Base-by-base conservation (phyloP, 2,113 vertebrate species). In the Oophaga pumilio region DNA sequence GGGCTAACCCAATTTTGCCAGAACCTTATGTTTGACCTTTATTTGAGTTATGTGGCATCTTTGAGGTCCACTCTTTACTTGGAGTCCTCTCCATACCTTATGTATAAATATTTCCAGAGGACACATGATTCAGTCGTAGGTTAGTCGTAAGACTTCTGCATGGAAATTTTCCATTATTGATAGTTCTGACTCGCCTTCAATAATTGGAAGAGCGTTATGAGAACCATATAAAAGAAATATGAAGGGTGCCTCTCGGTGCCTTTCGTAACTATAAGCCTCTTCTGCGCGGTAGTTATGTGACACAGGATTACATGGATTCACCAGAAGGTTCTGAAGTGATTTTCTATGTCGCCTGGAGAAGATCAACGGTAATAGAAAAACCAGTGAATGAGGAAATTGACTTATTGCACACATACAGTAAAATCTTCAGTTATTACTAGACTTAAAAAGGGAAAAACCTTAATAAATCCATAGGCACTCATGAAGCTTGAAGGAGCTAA, bases 351-450 rank as follows among this genome's bases (percentile, higher is more conserved):
- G 7, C 24, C 76, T 79, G 53, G 24, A 56, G 76, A 79, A 57
- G 52, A 56, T 59, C 53, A 2, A 17, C 77, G 26, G 53, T 79
- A 26, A 80, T 59, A 80, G 77, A 80, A 80, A 59, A 80, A 17
- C 52, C 77, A 59, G 26, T 28, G 53, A 59, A 80, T 80, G 56
- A 80, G 53, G 77, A 80, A 80, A 60, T 60, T 26, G 53, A 80
- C 77, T 80, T 33, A 80, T 24, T 62, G 22, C 28, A 62, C 28
- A 53, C 24, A 76, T 53, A 76, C 76, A 50, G 26, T 50, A 74
- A 74, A 50, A 76, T 76, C 57, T 4, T 26, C 69, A 43, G 62
- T 85, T 60, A 62, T 76, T 62, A 17, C 24, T 57, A 62, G 28
- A 26, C 56, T 76, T 57, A 59, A 60, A 33, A 53, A 53, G 2